Evolutionary conservation across 2,888 invertebrate species (phyloP).

Genomic region (Megastigmus dorsalis): DNA sequence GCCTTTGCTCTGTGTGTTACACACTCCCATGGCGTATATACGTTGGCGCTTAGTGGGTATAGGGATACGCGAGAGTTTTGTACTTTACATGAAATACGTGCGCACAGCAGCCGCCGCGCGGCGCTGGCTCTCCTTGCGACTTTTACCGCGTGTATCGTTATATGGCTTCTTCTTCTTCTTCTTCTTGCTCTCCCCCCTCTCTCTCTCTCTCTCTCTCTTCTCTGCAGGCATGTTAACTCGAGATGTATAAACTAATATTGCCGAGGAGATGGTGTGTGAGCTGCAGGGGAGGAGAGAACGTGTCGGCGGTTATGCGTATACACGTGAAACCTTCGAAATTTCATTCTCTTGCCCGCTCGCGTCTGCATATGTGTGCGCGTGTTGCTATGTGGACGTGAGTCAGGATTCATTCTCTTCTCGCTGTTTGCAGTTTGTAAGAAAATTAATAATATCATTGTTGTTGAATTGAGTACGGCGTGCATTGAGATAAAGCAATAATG

Average conservation of each 20-base stretch:
- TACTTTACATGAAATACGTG: conserved; percentile 72
- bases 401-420: too few relatives aligned
- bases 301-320: neutral
- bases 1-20: conserved; percentile 2
- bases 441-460: too few relatives aligned
- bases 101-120: conserved; percentile 24
- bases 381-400: too few relatives aligned
- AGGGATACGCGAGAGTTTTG: conserved; percentile 55
- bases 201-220: neutral
- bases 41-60: too few relatives aligned
- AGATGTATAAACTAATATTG: conserved; percentile 72
- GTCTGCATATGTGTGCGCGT: too few relatives aligned
- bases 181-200: neutral
- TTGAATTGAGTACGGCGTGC: too few relatives aligned
- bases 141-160: too few relatives aligned
- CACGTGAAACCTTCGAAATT: conserved; percentile 21
- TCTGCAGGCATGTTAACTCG: conserved; percentile 45
- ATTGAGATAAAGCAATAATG: too few relatives aligned
- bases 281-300: neutral
- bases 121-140: conserved; percentile 1
- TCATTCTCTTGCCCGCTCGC: conserved; percentile 22
- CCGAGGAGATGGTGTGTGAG: conserved; percentile 32
- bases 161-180: neutral
- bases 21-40: too few relatives aligned
- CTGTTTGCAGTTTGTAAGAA: too few relatives aligned